Base-by-base conservation (phyloP, 1,140 invertebrate species). In the Nasonia longicornis region DNA sequence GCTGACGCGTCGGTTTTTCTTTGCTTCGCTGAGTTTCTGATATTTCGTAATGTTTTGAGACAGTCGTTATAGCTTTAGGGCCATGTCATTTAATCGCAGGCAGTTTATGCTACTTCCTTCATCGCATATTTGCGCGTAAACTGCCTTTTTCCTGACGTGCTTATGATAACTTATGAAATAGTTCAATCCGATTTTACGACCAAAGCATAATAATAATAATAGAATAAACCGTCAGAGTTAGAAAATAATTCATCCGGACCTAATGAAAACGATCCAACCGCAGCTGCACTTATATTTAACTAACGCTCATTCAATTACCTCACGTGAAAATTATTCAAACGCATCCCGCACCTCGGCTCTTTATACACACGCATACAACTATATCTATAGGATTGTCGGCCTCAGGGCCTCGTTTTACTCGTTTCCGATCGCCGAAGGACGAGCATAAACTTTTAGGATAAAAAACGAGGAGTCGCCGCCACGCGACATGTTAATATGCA, bases 401-500 rank as follows among this genome's bases (percentile, higher is more conserved):
- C 52, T 58, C 52, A 16, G 52, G 52, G 52, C 52, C 52, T n/a
- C 3, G 52, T n/a, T 58, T 58, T 58, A 58, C 10, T 58, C 74
- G 12, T 42, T 69, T 20, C 58, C 48, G 42, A 76, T 64, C 14
- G 35, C 58, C 35, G 20, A 63, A 20, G 48, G 74, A 76, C 63
- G 74, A 31, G 11, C n/a, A 76, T 76, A 66, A 76, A 66, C 16
- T 76, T 66, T n/a, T 35, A 31, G 7, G 12, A 11, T 10, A 26
- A n/a, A 35, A 58, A 66, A 66, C n/a, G 64, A 76, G 52, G 16
- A 58, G 31, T 76, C 74, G 35, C 22, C 14, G 66, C 29, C 29
- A 26, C 66, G 66, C 35, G 74, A 76, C 74, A 66, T 66, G 74
- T 76, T 76, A 76, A 76, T 76, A 66, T 35, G 66, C 8, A 58